Evolutionary conservation across 2,888 invertebrate genomes (phyloP), one percentile per base, ranked within the genome.

Genomic region (Standfussiana lucernea): DNA sequence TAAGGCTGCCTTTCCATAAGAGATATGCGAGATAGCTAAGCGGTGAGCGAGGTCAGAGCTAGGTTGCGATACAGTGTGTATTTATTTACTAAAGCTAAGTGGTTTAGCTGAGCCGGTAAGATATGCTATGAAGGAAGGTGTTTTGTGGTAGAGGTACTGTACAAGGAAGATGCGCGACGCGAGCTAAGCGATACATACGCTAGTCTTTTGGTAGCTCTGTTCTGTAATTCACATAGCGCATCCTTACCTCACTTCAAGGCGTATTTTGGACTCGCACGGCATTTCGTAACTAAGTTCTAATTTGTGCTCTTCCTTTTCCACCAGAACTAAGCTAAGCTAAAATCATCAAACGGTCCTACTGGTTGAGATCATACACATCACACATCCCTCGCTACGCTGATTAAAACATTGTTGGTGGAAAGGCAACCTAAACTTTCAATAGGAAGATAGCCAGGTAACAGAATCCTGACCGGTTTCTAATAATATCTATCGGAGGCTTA

Each of bases 381-480:
- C 10, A 35, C 7, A n/a, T 66, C 7, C 2, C 10, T 50, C 7
- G 42, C 28, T 24, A 6, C 13, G 18, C 28, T 42, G 50, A 18
- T 61, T 42, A 13, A n/a, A 5, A 62, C 1, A 32, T 24, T 18
- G 24, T 18, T n/a, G 7, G 18, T 77, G 70, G 70, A 37, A 11
- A 35, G 13, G 1, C 15, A 70, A n/a, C 77, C 42, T 77, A 91
- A 91, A 76, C 79, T 88, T 87, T 89, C 86, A 84, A 89, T 88
- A 88, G 86, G 80, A 85, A 89, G 89, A 90, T 90, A 89, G 78
- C 81, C 77, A 75, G 90, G 89, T 89, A 90, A 92, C 90, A 80
- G 91, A 93, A 91, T 90, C 89, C 90, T 88, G 88, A 93, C 94
- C 91, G 92, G 93, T 93, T 93, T 90, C 89, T 89, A 92, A 91